These are phyloP conservation scores for Podotricha telesiphe DNA, from an alignment of 2,888 invertebrate species.

Conservation along the genomic window DNA sequence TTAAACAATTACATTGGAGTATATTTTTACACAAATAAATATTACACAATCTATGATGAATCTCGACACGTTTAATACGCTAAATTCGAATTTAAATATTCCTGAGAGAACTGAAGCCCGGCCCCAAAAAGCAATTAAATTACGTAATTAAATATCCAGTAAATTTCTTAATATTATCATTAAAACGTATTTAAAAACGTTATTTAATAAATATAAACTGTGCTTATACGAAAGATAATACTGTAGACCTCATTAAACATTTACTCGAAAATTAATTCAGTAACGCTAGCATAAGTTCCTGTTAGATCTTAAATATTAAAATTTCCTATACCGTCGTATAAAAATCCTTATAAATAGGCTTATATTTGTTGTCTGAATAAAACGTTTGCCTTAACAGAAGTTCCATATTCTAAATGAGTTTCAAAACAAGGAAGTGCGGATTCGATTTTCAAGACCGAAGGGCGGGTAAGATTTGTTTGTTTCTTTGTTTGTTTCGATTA, in stretches of 20 bases:
- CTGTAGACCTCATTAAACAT: slow-evolving; percentile 21
- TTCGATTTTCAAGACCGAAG: not conserved
- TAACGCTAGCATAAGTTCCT: slow-evolving; percentile 16
- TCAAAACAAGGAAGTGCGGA: not conserved
- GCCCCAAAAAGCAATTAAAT: not conserved
- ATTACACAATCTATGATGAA: not conserved
- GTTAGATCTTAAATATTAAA: slow-evolving; percentile 18
- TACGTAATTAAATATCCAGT: not conserved
- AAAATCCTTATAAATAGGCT: not conserved
- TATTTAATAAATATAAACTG: not conserved
- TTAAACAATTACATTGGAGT: too few relatives aligned
- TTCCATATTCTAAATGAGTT: too few relatives aligned
- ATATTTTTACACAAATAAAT: too few relatives aligned
- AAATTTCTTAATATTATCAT: not conserved
- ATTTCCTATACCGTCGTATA: not conserved
- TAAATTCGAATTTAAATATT: not conserved
- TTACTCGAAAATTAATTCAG: slow-evolving; percentile 25
- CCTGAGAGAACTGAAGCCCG: not conserved
- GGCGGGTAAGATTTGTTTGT: too few relatives aligned
- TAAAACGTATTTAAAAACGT: too few relatives aligned
- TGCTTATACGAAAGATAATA: slow-evolving; percentile 10
- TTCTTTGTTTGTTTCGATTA: too few relatives aligned
- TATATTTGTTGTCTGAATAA: slow-evolving; percentile 1
- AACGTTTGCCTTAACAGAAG: not conserved
- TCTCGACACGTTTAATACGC: not conserved